Conservation (phyloP, 92 coral and sea anemone species). For the Heliopora coerulea region DNA sequence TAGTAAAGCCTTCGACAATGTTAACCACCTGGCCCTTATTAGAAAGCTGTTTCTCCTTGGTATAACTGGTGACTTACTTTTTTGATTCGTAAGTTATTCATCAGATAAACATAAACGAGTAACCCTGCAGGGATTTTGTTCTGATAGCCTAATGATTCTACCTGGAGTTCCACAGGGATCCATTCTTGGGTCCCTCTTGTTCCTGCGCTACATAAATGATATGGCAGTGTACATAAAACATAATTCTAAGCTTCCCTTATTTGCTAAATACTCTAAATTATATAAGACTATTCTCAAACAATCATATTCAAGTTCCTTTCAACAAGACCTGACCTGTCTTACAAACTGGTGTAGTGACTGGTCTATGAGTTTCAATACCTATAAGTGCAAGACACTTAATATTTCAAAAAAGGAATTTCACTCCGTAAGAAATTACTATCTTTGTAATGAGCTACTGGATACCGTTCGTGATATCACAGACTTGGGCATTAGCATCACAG, state of each 20-base stretch:
- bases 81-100: conserved; percentile 24
- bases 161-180: conserved; percentile 43
- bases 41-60: conserved; percentile 34
- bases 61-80: conserved; percentile 21
- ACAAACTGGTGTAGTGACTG: conserved; percentile 46
- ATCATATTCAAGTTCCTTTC: conserved; percentile 39
- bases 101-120: conserved; percentile 29
- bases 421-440: background rate
- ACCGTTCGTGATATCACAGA: conserved; percentile 39
- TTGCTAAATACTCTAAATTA: conserved; percentile 43
- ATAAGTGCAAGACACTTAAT: conserved; percentile 39
- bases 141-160: conserved; percentile 27
- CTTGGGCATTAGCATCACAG: conserved; percentile 49
- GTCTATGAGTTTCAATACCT: conserved; percentile 45
- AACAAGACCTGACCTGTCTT: conserved; percentile 48
- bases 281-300: conserved; percentile 39
- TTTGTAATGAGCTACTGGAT: background rate
- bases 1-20: conserved; percentile 11
- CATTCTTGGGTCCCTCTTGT: conserved; percentile 32
- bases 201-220: conserved; percentile 39
- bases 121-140: conserved; percentile 15
- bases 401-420: background rate
- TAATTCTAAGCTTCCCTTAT: conserved; percentile 33
- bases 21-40: conserved; percentile 11
- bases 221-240: conserved; percentile 42